A percentile compares a stretch with the other conserved stretches of the same genome.
Conservation (phyloP, 1,140 invertebrate species). For the Lerema accius region DNA sequence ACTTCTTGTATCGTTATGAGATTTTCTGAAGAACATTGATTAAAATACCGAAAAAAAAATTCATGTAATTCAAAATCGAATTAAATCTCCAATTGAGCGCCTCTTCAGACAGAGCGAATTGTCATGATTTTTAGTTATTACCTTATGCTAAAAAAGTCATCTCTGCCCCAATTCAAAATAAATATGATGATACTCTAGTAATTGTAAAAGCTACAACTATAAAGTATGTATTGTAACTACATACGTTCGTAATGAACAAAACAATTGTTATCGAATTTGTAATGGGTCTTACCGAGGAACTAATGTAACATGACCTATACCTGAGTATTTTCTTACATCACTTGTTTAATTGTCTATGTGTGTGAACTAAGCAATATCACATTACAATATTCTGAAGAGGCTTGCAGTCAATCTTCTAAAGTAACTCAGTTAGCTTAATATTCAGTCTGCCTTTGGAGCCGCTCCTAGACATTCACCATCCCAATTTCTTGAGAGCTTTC, state of each 20-base stretch:
- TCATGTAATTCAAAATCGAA: slow-evolving; percentile 20
- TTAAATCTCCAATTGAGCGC: slow-evolving; percentile 47
- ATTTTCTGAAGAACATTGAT: slow-evolving; percentile 1
- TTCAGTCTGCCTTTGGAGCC: slow-evolving; percentile 75
- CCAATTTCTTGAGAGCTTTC: slow-evolving; percentile 90
- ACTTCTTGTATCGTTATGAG: slow-evolving; percentile 15
- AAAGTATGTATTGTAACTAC: too few species aligned
- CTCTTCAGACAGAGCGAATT: slow-evolving; percentile 61
- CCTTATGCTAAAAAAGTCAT: slow-evolving; percentile 20
- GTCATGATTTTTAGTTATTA: not conserved
- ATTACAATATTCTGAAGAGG: slow-evolving; percentile 50
- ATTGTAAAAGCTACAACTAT: too few species aligned
- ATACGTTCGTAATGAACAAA: not conserved
- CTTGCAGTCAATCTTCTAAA: slow-evolving; percentile 47
- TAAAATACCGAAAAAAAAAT: not conserved
- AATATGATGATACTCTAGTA: slow-evolving; percentile 12
- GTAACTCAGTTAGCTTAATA: slow-evolving; percentile 69
- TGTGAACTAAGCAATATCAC: slow-evolving; percentile 26
- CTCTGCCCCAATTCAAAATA: slow-evolving; percentile 15
- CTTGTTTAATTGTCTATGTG: not conserved
- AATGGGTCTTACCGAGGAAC: not conserved
- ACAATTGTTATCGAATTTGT: too few species aligned
- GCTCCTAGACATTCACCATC: slow-evolving; percentile 84
- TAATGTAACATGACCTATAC: slow-evolving; percentile 3
- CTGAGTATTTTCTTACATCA: not conserved